Evolutionary conservation across 1,140 invertebrate species (phyloP).

Genomic region (Scylla paramamosain): DNA sequence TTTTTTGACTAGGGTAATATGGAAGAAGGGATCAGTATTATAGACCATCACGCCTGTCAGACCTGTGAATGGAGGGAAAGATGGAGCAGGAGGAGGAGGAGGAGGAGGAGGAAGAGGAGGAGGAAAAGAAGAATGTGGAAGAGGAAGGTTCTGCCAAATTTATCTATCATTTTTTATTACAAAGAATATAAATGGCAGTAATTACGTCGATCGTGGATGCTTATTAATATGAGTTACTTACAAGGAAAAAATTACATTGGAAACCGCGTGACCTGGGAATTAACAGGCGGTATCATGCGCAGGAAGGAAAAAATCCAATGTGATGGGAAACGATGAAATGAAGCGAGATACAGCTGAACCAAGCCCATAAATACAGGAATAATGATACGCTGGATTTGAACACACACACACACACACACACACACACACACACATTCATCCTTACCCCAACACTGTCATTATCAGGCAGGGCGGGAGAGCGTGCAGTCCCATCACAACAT

Average conservation of each 20-base stretch:
- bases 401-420: conserved; percentile 42
- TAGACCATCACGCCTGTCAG: no score
- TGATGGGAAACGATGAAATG: no score
- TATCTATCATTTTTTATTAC: no score
- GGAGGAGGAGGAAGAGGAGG: neutral
- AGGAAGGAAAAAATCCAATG: neutral
- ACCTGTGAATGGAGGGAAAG: neutral
- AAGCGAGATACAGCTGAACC: no score
- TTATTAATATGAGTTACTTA: no score
- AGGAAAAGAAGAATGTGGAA: neutral
- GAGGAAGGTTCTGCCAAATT: no score
- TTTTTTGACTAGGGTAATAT: no score
- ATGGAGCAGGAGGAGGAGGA: neutral
- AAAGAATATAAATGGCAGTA: neutral
- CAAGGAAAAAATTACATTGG: neutral
- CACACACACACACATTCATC: neutral
- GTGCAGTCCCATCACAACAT: no score
- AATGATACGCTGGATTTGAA: neutral
- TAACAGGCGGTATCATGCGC: neutral
- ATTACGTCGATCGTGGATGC: neutral
- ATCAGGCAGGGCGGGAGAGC: no score
- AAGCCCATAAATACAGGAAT: neutral
- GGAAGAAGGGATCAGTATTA: no score
- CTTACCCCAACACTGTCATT: neutral
- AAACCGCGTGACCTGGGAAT: neutral